These are phyloP conservation scores for Dendrocopos noguchii DNA, from an alignment of 2,113 vertebrate genomes.

Conservation along the genomic window DNA sequence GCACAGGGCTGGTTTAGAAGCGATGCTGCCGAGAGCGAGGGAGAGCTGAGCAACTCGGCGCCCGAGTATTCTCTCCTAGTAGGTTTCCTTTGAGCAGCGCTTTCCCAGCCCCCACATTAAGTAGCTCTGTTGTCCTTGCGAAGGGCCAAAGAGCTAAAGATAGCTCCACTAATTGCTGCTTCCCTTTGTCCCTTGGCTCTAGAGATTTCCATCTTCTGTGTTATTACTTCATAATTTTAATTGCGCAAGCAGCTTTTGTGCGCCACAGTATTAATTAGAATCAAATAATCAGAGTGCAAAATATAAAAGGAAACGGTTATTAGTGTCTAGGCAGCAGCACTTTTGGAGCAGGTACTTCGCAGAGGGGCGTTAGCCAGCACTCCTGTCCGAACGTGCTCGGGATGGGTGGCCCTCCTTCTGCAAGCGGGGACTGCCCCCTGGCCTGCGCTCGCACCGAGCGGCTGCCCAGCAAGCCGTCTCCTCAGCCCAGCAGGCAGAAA, in stretches of 20 bases:
- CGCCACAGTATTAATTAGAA: constrained; percentile 23
- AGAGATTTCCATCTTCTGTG: not conserved
- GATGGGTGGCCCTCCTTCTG: not conserved
- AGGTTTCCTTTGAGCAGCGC: not conserved
- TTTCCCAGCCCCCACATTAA: not conserved
- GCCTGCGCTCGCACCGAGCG: not conserved
- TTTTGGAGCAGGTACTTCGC: not conserved
- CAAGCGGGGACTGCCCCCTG: not conserved
- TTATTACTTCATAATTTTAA: constrained; percentile 37
- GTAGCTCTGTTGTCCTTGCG: constrained; percentile 45
- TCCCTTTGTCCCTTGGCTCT: constrained; percentile 29
- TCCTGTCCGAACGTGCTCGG: not conserved
- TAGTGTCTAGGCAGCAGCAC: not conserved
- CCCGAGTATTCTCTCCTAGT: not conserved
- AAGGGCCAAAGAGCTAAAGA: constrained; percentile 60
- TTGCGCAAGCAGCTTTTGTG: constrained; percentile 39
- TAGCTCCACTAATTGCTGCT: constrained; percentile 50
- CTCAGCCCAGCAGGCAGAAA: not conserved
- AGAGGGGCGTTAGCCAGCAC: not conserved
- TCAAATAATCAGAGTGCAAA: constrained; percentile 13
- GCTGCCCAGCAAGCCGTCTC: not conserved
- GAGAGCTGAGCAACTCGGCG: not conserved
- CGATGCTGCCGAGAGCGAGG: not conserved
- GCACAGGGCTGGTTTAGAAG: not conserved
- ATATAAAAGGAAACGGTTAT: not conserved